A percentile compares a stretch with the other conserved stretches of the same genome.
phyloP scores from a whole-genome alignment of 2,113 vertebrate species.

The Vombatus ursinus region DNA sequence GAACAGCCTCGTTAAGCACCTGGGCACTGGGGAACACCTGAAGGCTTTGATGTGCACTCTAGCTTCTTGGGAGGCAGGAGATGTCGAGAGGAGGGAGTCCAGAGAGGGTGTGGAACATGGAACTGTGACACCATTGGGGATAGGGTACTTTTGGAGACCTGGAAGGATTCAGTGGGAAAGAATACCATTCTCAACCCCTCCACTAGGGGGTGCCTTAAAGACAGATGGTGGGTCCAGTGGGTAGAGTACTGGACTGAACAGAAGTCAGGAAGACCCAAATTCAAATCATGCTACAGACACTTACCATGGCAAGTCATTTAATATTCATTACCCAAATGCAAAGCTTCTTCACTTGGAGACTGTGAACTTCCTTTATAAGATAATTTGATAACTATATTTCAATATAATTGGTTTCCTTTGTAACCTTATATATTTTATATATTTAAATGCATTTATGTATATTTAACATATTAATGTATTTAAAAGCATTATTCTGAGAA shows the following conservation, averaged over 20 bases:
- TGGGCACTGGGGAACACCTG: neutral
- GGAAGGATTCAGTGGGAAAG: neutral
- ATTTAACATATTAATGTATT: neutral
- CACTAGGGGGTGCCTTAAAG: neutral
- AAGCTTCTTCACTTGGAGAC: neutral
- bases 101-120: rapidly evolving
- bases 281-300: neutral
- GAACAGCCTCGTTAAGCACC: neutral
- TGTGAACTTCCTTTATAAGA: neutral
- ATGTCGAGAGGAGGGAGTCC: neutral
- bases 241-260: neutral
- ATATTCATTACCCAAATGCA: neutral
- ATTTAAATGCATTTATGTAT: neutral
- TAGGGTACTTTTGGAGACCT: neutral
- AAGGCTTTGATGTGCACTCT: neutral
- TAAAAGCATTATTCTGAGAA: neutral
- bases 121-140: neutral
- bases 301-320: neutral
- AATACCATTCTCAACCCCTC: neutral
- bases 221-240: neutral
- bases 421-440: neutral
- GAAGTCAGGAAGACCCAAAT: neutral
- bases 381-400: neutral
- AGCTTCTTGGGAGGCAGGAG: neutral
- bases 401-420: neutral